A percentile compares a stretch with the other conserved stretches of the same genome.
Evolutionary conservation across 1,140 invertebrate genomes (phyloP).

Genomic region (Cotesia glomerata): DNA sequence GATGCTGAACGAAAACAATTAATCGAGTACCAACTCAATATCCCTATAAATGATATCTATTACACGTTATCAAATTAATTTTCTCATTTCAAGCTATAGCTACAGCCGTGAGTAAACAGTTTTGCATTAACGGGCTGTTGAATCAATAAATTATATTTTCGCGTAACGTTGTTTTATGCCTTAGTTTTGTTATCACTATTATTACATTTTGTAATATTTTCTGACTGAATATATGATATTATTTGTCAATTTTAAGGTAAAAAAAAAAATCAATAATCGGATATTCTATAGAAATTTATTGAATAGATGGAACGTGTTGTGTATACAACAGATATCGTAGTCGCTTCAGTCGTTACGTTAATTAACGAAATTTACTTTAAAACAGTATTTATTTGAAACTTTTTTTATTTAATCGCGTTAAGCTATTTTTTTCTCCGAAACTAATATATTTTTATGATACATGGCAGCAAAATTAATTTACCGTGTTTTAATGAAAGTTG

Average conservation of each 20-base stretch:
- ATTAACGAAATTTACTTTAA: constrained; percentile 34
- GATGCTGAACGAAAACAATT: not conserved
- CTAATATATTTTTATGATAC: no score
- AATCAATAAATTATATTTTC: no score
- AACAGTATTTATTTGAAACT: not conserved
- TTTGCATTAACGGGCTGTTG: not conserved
- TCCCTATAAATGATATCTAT: not conserved
- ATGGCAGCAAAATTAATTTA: constrained; percentile 37
- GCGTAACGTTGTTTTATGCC: no score
- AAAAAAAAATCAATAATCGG: no score
- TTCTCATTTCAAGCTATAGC: not conserved
- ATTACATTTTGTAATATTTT: no score
- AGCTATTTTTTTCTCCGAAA: not conserved
- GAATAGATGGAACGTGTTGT: no score
- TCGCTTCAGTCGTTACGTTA: constrained; percentile 32
- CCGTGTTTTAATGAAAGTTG: no score
- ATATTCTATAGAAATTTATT: no score
- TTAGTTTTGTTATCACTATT: no score
- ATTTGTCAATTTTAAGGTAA: no score
- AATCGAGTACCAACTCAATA: not conserved
- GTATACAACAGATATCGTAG: no score
- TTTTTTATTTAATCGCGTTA: not conserved
- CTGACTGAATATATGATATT: no score
- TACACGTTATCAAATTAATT: constrained; percentile 15
- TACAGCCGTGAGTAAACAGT: not conserved